Evolutionary conservation across 2,113 vertebrate species (phyloP).

Genomic region (Vidua macroura): DNA sequence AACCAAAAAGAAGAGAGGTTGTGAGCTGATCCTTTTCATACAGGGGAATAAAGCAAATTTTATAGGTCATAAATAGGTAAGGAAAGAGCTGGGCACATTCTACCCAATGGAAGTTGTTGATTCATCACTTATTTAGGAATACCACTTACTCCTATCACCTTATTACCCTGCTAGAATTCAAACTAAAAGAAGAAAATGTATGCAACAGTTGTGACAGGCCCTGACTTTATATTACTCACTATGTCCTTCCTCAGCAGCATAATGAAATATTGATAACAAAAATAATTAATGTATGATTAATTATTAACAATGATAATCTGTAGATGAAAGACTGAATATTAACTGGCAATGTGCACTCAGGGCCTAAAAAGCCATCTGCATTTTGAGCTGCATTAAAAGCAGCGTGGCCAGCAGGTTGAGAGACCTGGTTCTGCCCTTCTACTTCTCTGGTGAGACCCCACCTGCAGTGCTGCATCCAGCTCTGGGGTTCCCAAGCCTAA

Average conservation of each 20-base stretch:
- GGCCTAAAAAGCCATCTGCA: not conserved
- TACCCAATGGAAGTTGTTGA: not conserved
- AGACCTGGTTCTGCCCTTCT: not conserved
- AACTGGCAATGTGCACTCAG: not conserved
- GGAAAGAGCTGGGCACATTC: not conserved
- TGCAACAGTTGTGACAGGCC: not conserved
- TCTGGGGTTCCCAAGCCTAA: not conserved
- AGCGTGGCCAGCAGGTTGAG: accelerated
- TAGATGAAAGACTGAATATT: not conserved
- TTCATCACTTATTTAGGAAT: not conserved
- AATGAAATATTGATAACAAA: not conserved
- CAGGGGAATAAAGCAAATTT: not conserved
- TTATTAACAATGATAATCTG: not conserved
- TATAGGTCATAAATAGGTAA: not conserved
- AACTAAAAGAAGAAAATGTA: not conserved
- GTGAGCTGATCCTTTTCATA: not conserved
- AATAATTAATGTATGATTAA: not conserved
- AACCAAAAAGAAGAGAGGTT: not conserved
- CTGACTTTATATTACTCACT: not conserved
- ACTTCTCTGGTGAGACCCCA: not conserved
- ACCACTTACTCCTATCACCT: not conserved
- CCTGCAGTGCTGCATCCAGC: not conserved
- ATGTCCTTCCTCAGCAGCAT: not conserved
- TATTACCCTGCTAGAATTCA: not conserved
- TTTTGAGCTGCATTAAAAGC: not conserved